These are phyloP conservation scores for Dallia pectoralis DNA, from an alignment of 2,797 vertebrate species.

Conservation along the genomic window DNA sequence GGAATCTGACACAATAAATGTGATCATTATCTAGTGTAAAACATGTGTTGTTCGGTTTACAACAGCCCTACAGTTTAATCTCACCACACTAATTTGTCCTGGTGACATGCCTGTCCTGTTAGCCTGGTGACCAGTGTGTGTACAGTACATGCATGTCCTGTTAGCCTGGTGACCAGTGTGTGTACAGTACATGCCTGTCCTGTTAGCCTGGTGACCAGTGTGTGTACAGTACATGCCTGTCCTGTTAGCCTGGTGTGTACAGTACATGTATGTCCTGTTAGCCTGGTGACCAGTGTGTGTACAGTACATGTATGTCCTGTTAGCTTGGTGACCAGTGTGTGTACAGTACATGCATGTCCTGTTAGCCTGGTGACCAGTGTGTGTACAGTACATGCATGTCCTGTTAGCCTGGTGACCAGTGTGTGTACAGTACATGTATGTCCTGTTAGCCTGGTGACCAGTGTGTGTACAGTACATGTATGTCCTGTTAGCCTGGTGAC, in stretches of 20 bases:
- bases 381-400: neutral
- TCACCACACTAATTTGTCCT: neutral
- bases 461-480: neutral
- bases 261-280: conserved; percentile 83
- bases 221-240: neutral
- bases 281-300: conserved; percentile 75
- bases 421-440: neutral
- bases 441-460: no score
- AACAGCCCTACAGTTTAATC: neutral
- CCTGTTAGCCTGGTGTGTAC: no score
- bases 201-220: conserved; percentile 92
- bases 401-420: no score
- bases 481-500: no score
- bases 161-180: no score
- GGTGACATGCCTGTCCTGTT: neutral
- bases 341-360: neutral
- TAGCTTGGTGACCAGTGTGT: no score
- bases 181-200: conserved; percentile 65
- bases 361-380: no score
- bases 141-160: no score
- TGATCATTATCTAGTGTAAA: neutral
- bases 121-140: no score
- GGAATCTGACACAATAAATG: neutral
- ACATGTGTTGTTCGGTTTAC: neutral
- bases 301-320: neutral